These are phyloP conservation scores for Helostoma temminkii DNA, from an alignment of 2,797 vertebrate species.

Conservation along the genomic window DNA sequence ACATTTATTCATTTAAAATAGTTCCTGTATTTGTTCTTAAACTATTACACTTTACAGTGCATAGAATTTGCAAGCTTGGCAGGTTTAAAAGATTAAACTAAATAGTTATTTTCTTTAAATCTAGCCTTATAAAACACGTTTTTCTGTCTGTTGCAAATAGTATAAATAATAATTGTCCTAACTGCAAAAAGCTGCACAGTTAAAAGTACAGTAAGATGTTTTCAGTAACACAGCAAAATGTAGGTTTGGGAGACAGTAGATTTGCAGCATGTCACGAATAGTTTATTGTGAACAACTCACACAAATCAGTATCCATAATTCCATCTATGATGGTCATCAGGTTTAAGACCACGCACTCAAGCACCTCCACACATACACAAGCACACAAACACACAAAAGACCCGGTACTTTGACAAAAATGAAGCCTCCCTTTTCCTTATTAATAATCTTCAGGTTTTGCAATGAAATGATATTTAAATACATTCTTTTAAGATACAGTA, in stretches of 20 bases:
- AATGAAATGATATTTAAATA: slow-evolving; percentile 73
- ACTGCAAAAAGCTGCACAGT: slow-evolving; percentile 89
- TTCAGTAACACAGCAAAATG: slow-evolving; percentile 83
- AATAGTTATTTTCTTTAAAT: slow-evolving; percentile 73
- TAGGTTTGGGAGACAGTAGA: slow-evolving; percentile 90
- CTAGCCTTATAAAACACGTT: slow-evolving; percentile 72
- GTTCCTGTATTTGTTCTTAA: slow-evolving; percentile 75
- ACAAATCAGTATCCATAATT: slow-evolving; percentile 79
- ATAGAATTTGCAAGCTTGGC: slow-evolving; percentile 88
- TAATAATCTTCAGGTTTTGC: slow-evolving; percentile 75
- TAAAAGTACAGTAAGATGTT: slow-evolving; percentile 86
- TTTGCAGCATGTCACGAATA: slow-evolving; percentile 87
- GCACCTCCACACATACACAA: slow-evolving; percentile 33
- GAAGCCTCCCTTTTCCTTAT: slow-evolving; percentile 87
- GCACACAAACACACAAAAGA: slow-evolving; percentile 31
- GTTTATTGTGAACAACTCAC: slow-evolving; percentile 83
- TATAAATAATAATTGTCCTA: slow-evolving; percentile 87
- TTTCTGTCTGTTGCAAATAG: slow-evolving; percentile 68
- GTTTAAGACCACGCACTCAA: slow-evolving; percentile 71
- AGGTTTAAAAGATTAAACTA: slow-evolving; percentile 79
- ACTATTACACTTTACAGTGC: slow-evolving; percentile 85
- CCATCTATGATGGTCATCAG: slow-evolving; percentile 78
- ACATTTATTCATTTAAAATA: slow-evolving; percentile 83
- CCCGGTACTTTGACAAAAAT: slow-evolving; percentile 63
- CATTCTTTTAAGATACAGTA: slow-evolving; percentile 79